phyloP scores from a whole-genome alignment of 2,113 vertebrate genomes.

The Mormoops blainvillei region DNA sequence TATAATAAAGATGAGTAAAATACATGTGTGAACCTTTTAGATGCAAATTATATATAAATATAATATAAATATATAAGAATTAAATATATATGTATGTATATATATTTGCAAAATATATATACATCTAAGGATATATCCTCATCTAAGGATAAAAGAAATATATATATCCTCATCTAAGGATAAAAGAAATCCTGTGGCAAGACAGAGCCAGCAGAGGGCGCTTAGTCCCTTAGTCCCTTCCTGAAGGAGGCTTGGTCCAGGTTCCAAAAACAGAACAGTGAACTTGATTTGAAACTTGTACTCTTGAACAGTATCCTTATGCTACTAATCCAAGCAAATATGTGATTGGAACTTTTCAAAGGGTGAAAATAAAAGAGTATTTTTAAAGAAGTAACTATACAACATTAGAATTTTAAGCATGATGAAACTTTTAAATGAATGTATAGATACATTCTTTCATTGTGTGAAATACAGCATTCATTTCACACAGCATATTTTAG shows the following conservation, averaged over 20 bases:
- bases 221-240: background rate
- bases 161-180: background rate
- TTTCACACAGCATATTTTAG: background rate
- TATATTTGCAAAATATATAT: background rate
- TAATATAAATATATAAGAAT: background rate
- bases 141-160: background rate
- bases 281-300: background rate
- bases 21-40: background rate
- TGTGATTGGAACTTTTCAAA: background rate
- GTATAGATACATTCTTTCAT: background rate
- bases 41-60: background rate
- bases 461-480: background rate
- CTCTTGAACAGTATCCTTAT: background rate
- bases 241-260: background rate
- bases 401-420: background rate
- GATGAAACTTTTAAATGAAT: background rate
- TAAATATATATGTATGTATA: background rate
- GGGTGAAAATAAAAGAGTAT: background rate
- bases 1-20: background rate
- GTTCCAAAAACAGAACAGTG: too few species aligned
- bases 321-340: background rate
- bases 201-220: conserved; percentile 43
- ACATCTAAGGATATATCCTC: background rate
- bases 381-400: background rate
- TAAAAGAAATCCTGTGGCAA: background rate